A percentile compares a stretch with the other conserved stretches of the same genome.
Evolutionary conservation across 2,797 vertebrate genomes (phyloP).

Genomic region (Betta splendens): DNA sequence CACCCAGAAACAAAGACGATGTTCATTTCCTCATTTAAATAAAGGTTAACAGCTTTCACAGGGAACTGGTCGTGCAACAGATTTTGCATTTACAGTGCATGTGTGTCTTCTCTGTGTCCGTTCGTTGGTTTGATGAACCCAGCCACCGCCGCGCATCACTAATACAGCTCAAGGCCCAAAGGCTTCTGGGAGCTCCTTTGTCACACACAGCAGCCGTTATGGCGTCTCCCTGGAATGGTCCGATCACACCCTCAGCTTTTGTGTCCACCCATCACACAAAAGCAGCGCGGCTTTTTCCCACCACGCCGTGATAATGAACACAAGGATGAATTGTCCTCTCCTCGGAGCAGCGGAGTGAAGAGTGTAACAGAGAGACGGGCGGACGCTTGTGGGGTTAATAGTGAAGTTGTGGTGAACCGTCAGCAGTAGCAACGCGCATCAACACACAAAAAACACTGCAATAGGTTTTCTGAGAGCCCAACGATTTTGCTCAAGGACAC

Average conservation of each 20-base stretch:
- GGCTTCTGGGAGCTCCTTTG: slow-evolving; percentile 48
- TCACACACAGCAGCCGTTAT: slow-evolving; percentile 58
- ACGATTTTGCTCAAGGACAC: background rate
- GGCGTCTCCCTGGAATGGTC: slow-evolving; percentile 60
- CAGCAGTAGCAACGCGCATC: too few relatives aligned
- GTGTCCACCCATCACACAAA: slow-evolving; percentile 79
- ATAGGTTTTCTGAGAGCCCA: background rate
- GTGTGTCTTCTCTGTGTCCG: slow-evolving; percentile 8
- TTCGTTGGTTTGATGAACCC: slow-evolving; percentile 3
- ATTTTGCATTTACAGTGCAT: slow-evolving; percentile 9
- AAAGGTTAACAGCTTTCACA: slow-evolving; percentile 1
- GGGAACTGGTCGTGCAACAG: slow-evolving; percentile 30
- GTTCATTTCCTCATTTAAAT: slow-evolving; percentile 9
- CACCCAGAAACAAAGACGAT: too few relatives aligned
- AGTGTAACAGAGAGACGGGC: slow-evolving; percentile 32
- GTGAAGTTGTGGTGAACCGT: slow-evolving; percentile 2
- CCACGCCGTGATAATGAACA: slow-evolving; percentile 83
- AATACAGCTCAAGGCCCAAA: slow-evolving; percentile 21
- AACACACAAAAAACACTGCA: too few relatives aligned
- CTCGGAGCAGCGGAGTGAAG: slow-evolving; percentile 36
- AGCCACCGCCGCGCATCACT: slow-evolving; percentile 14
- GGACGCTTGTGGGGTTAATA: slow-evolving; percentile 6
- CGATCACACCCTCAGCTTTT: slow-evolving; percentile 77
- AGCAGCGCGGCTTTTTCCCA: slow-evolving; percentile 81
- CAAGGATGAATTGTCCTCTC: slow-evolving; percentile 68